These are phyloP conservation scores for Anoplius nigerrimus DNA, from an alignment of 2,888 invertebrate species.

Conservation along the genomic window DNA sequence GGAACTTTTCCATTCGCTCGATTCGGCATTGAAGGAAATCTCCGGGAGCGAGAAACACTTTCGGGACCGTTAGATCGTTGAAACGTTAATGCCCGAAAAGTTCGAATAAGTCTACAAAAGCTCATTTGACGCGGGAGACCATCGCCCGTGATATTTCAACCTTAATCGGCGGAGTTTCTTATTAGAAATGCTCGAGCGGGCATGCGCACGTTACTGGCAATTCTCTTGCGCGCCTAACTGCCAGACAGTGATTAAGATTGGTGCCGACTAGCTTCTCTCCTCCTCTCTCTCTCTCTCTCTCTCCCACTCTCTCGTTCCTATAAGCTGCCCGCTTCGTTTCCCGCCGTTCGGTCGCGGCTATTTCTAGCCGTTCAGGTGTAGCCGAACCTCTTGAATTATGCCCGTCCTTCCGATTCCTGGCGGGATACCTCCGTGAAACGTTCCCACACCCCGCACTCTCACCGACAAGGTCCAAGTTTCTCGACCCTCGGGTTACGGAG, in stretches of 20 bases:
- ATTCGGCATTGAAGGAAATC: too few species aligned
- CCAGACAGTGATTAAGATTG: conserved; percentile 56
- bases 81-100: too few species aligned
- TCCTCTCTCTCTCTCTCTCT: too few species aligned
- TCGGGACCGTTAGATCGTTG: too few species aligned
- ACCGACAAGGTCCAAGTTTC: conserved; percentile 15
- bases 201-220: conserved; percentile 31
- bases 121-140: too few species aligned
- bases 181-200: conserved; percentile 46
- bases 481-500: conserved; percentile 21
- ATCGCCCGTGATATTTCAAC: conserved; percentile 25
- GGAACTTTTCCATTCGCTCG: too few species aligned
- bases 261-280: conserved; percentile 24
- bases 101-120: too few species aligned
- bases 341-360: conserved; percentile 40
- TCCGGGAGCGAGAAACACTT: too few species aligned
- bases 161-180: conserved; percentile 53
- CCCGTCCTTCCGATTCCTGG: conserved; percentile 32
- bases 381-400: conserved; percentile 51
- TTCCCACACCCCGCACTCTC: not conserved
- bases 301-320: too few species aligned
- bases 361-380: conserved; percentile 30
- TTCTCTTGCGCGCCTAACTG: conserved; percentile 37
- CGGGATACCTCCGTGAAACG: not conserved
- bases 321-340: too few species aligned